Base-by-base conservation (phyloP, 2,888 invertebrate species). In the Philereme transversata region DNA sequence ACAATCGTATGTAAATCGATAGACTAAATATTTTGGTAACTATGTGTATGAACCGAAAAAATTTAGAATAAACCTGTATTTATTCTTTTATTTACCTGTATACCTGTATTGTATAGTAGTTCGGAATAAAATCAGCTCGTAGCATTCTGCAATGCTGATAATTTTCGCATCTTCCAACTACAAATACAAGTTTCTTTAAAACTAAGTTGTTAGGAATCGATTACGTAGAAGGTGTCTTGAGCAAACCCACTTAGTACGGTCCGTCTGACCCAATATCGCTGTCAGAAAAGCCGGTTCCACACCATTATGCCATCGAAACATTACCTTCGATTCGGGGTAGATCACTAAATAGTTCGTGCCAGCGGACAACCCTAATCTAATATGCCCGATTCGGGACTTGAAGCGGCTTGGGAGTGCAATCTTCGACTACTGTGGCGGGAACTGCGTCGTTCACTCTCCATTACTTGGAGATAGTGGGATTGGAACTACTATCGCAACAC, bases 361-460 rank as follows among this genome's bases (percentile, higher is more conserved):
- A 74, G 77, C 74, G 78, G 79, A 84, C 82, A 79, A 84, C 78
- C 83, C 79, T 87, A 84, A 87, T 87, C 85, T 85, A 87, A 88
- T 86, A 84, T 83, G 79, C 82, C 76, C 74, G 78, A 79, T 83
- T 79, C 79, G 79, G 74, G 75, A 65, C 65, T 65, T 67, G 71
- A 60, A 65, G 58, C 68, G 75, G 72, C 69, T 70, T 68, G 75
- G 68, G 73, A 73, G 77, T 82, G 82, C 83, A 81, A 83, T 83
- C 85, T 83, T 82, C 75, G 73, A 78, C 76, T 78, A 78, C 77
- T 79, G 77, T 72, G 78, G 78, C 70, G 68, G 73, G 65, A 63
- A 74, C 71, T 72, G 67, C 75, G 74, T 70, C 75, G 77, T 78
- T 75, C 70, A 69, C 76, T 80, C 74, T 74, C 73, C 79, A 81